These are phyloP conservation scores for Metopia argyrocephala DNA, from an alignment of 2,888 invertebrate species.

Conservation along the genomic window DNA sequence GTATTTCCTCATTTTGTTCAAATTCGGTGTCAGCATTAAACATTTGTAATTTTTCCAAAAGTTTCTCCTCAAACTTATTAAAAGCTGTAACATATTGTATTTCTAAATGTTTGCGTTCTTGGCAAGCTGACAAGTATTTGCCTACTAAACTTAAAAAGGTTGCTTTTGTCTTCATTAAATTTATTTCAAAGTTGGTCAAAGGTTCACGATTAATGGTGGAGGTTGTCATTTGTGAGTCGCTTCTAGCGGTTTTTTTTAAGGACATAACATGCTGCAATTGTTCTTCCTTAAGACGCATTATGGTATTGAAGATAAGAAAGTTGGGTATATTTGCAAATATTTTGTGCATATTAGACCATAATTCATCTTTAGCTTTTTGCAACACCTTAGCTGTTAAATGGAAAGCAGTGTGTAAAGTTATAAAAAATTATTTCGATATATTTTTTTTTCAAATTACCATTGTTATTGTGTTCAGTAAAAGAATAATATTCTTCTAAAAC, in stretches of 20 bases:
- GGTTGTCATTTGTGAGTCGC: conserved; percentile 42
- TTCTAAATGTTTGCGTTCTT: conserved; percentile 70
- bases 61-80: conserved; percentile 70
- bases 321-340: conserved; percentile 74
- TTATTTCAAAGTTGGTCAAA: conserved; percentile 70
- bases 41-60: conserved; percentile 72
- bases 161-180: conserved; percentile 73
- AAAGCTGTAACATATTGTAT: conserved; percentile 71
- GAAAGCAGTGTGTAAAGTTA: background rate
- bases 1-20: conserved; percentile 72
- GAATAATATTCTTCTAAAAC: conserved; percentile 73
- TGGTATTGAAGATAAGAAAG: conserved; percentile 72
- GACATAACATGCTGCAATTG: conserved; percentile 74
- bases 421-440: background rate
- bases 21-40: conserved; percentile 69
- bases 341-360: conserved; percentile 74
- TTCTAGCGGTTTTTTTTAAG: conserved; percentile 68
- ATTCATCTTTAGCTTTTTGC: conserved; percentile 69
- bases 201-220: conserved; percentile 60
- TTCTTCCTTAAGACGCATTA: conserved; percentile 74
- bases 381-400: conserved; percentile 65
- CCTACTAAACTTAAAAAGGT: conserved; percentile 72
- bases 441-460: conserved; percentile 53
- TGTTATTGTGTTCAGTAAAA: conserved; percentile 67
- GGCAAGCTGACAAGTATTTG: conserved; percentile 69